These are phyloP conservation scores for Gadopsis marmoratus DNA, from an alignment of 2,797 vertebrate species.

Conservation along the genomic window DNA sequence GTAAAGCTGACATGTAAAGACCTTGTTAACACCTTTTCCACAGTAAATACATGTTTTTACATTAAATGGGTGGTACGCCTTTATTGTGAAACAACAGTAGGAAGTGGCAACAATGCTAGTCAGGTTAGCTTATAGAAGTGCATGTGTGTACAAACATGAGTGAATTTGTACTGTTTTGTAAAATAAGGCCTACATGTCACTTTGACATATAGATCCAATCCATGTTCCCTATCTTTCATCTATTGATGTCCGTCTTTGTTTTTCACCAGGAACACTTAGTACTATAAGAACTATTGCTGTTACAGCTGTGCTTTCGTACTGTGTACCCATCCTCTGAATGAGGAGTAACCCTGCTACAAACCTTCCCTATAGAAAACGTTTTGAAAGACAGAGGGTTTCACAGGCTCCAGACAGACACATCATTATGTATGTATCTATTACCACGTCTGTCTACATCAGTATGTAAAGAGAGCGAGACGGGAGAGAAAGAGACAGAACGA, in stretches of 20 bases:
- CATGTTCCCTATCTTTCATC: not conserved
- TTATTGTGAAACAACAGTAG: not conserved
- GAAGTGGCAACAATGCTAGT: not conserved
- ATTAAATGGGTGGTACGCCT: not conserved
- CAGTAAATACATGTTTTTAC: not conserved
- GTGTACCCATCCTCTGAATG: not conserved
- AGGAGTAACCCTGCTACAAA: slow-evolving; percentile 8
- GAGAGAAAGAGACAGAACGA: not conserved
- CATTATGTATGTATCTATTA: slow-evolving; percentile 44
- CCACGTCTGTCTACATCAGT: not conserved
- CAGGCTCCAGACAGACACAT: slow-evolving; percentile 19
- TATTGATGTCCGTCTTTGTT: not conserved
- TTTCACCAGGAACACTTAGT: not conserved
- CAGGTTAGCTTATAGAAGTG: not conserved
- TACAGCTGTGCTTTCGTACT: not conserved
- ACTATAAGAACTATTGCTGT: not conserved
- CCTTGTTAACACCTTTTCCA: not conserved
- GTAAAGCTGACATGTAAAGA: not conserved
- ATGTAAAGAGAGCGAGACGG: not conserved
- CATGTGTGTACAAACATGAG: not conserved
- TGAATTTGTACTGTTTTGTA: not conserved
- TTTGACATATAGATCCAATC: not conserved
- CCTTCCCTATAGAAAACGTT: not conserved
- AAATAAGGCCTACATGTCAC: too few species aligned
- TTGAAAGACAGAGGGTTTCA: slow-evolving; percentile 41